These are phyloP conservation scores for Rutilus rutilus DNA, from an alignment of 2,113 vertebrate species.

Conservation along the genomic window DNA sequence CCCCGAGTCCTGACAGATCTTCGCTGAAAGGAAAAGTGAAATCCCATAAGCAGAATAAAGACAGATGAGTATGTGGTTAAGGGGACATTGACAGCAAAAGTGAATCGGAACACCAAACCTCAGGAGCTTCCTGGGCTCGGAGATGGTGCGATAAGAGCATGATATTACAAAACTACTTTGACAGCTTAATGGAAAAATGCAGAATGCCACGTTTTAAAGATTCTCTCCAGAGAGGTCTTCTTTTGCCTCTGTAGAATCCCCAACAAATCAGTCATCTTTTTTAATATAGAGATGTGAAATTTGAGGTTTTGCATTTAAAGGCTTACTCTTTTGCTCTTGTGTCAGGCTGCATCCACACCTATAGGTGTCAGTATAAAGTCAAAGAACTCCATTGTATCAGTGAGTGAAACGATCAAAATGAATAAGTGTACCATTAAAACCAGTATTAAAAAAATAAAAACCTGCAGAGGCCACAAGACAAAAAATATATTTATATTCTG, in stretches of 20 bases:
- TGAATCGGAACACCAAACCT: conserved; percentile 20
- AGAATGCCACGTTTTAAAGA: conserved; percentile 4
- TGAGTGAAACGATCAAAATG: background rate
- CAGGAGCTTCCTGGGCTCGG: conserved; percentile 5
- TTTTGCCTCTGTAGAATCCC: conserved; percentile 12
- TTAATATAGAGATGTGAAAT: background rate
- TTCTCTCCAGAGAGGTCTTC: conserved; percentile 2
- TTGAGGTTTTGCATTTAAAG: background rate
- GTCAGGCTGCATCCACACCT: background rate
- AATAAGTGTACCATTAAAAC: background rate
- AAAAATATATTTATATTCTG: background rate
- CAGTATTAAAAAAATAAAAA: background rate
- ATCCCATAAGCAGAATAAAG: conserved; percentile 33
- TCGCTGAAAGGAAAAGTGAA: background rate
- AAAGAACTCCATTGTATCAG: background rate
- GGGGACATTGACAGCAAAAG: conserved; percentile 15
- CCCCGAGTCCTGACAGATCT: background rate
- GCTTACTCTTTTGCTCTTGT: background rate
- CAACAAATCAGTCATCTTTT: background rate
- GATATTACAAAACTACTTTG: conserved; percentile 27
- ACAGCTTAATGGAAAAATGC: conserved; percentile 29
- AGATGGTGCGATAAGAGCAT: conserved; percentile 4
- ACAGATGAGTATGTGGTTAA: conserved; percentile 33
- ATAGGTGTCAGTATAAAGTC: conserved; percentile 7
- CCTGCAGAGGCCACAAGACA: background rate